Base-by-base conservation (phyloP, 2,888 invertebrate genomes). In the Teleogryllus oceanicus region DNA sequence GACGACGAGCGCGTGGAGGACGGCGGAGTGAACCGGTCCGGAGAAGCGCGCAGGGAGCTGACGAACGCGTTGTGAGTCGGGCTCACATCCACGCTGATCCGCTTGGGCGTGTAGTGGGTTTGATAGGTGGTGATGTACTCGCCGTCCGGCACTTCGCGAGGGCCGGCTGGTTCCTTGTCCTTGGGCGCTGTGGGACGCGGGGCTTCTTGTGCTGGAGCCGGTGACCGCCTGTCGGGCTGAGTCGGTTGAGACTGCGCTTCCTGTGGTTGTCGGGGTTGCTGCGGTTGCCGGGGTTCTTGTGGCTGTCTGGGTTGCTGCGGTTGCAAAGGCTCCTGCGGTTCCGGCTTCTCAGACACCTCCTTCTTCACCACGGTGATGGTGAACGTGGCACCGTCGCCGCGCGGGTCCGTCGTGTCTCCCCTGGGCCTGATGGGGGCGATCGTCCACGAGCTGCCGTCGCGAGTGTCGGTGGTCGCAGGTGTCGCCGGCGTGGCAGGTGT, bases 61-160 rank as follows among this genome's bases (percentile, higher is more conserved):
- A 93, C 94, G 89, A 94, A 94, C 0, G 93, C 93, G 83, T 93
- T 92, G 84, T 94, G 94, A 2, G 93, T 90, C 0, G 94, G 92
- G 85, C 93, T 93, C 84, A 90, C 89, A 80, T 93, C 92, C 74
- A 90, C 90, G 83, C 91, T 92, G 37, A 92, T 89, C 80, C 86
- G 85, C 83, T 89, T 90, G 37, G 79, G 80, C 78, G 88, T 89
- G 83, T 88, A 92, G 83, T 92, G 91, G 74, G 88, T 87, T 83
- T 90, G 88, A 83, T 92, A 92, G 0, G 92, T 92, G 5, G 92
- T 91, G 83, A 90, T 89, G 84, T 91, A 91, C 82, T 90, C 87
- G 4, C 88, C 82, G 8, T 77, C 62, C n/a, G 77, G 78, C 75
- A 78, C 76, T 11, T 78, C 77, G 0, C 62, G 62, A 3, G 13